A percentile compares a stretch with the other conserved stretches of the same genome.
These are phyloP conservation scores for Galeopterus variegatus DNA, from an alignment of 2,113 vertebrate genomes.

Conservation along the genomic window DNA sequence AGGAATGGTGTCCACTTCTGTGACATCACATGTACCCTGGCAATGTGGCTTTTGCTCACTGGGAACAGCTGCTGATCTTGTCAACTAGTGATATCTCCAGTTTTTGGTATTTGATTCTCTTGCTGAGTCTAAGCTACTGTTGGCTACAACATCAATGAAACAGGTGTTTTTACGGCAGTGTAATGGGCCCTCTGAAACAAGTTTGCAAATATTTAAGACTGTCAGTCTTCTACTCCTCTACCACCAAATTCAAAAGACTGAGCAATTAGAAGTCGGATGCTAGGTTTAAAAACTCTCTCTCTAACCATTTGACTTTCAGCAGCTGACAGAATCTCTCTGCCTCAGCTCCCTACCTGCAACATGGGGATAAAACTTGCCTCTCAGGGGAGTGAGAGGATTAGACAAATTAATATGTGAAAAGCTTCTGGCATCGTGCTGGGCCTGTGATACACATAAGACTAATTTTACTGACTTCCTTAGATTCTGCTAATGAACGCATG, in stretches of 20 bases:
- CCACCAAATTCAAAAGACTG: not conserved
- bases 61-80: not conserved
- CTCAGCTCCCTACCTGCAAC: not conserved
- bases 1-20: too few species aligned
- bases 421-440: not conserved
- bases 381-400: not conserved
- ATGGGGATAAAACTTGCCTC: not conserved
- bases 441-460: not conserved
- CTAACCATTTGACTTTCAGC: not conserved
- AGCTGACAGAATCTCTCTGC: not conserved
- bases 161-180: not conserved
- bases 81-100: not conserved
- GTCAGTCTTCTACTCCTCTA: not conserved
- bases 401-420: not conserved
- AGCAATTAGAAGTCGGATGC: not conserved
- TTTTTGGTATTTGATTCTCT: constrained; percentile 60
- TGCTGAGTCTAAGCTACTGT: not conserved
- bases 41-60: not conserved
- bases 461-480: constrained; percentile 9
- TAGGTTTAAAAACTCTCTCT: not conserved
- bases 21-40: too few species aligned
- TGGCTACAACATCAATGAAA: not conserved
- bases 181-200: constrained; percentile 49
- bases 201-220: constrained; percentile 27
- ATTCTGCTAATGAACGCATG: not conserved